Evolutionary conservation across 2,797 vertebrate genomes (phyloP), one percentile per base, ranked within the genome.

Genomic region (Prionace glauca): DNA sequence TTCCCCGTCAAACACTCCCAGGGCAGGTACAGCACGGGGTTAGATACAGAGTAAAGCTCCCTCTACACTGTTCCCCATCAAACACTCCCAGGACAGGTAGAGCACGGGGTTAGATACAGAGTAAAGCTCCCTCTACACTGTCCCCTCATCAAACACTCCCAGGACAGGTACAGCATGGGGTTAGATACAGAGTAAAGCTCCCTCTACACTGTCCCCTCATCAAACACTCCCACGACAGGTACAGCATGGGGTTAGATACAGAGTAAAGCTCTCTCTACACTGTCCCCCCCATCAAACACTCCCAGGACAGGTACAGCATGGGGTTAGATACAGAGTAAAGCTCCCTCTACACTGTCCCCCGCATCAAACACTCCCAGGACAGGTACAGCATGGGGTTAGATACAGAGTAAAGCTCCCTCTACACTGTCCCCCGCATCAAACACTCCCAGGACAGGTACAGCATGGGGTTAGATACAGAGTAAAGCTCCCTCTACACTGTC

Each of bases 391-490:
- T 10, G 29, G n/a, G 77, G 32, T 79, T 79, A 79, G 32, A 36
- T 79, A 79, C 77, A 79, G 77, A 36, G 77, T 79, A 36, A 79
- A 16, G n/a, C 14, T 79, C 14, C 11, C n/a, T 79, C n/a, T 79
- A 36, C 77, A 81, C 79, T 81, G 79, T 81, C 79, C 72, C 79
- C n/a, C n/a, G n/a, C 79, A 41, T 81, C n/a, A 81, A 81, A 81
- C 79, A 81, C 36, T 41, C 79, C 36, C 79, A 81, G 79, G 79
- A 29, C 36, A 81, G 79, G 36, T 36, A 36, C 16, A 81, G 36
- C 36, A 81, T 16, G 5, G 72, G 36, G 16, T 81, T 36, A 81
- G 79, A 81, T 41, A 41, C n/a, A 41, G 79, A 81, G 79, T 41
- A 41, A 81, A 81, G n/a, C 14, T 81, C 36, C 36, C 36, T 81